Evolutionary conservation across 2,797 vertebrate genomes (phyloP).

Genomic region (Otolemur crassicaudatus): DNA sequence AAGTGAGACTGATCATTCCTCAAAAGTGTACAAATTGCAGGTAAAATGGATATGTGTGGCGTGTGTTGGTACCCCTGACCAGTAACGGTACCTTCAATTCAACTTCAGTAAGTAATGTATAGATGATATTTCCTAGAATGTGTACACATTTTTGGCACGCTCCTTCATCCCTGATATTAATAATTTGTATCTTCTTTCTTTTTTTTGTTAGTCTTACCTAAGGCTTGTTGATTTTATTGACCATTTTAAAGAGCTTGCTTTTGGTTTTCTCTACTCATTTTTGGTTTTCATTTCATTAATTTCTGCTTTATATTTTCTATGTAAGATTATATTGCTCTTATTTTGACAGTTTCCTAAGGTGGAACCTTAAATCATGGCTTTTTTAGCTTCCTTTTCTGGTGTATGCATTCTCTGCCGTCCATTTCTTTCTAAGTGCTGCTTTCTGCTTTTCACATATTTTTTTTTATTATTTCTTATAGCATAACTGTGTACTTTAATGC

Average conservation of each 20-base stretch:
- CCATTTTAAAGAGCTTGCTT: not conserved
- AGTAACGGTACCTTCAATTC: too few species aligned
- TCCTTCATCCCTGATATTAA: not conserved
- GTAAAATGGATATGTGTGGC: too few species aligned
- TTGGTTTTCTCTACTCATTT: not conserved
- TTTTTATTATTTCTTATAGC: too few species aligned
- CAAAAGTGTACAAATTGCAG: too few species aligned
- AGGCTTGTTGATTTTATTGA: not conserved
- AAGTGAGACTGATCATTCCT: too few species aligned
- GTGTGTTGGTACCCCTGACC: too few species aligned
- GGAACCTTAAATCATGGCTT: not conserved
- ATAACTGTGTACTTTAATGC: too few species aligned
- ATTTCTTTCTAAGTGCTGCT: not conserved
- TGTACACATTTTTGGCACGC: too few species aligned
- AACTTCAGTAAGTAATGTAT: too few species aligned
- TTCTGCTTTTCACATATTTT: not conserved
- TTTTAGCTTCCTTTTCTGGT: not conserved
- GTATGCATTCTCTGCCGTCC: not conserved
- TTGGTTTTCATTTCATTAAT: not conserved
- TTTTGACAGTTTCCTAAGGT: not conserved
- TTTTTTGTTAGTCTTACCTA: not conserved
- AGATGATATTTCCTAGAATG: too few species aligned
- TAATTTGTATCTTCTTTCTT: not conserved
- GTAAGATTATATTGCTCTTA: not conserved
- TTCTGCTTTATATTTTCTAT: not conserved